Evolutionary conservation across 1,140 invertebrate genomes (phyloP), one percentile per base, ranked within the genome.

Genomic region (Cardiocondyla obscurior): DNA sequence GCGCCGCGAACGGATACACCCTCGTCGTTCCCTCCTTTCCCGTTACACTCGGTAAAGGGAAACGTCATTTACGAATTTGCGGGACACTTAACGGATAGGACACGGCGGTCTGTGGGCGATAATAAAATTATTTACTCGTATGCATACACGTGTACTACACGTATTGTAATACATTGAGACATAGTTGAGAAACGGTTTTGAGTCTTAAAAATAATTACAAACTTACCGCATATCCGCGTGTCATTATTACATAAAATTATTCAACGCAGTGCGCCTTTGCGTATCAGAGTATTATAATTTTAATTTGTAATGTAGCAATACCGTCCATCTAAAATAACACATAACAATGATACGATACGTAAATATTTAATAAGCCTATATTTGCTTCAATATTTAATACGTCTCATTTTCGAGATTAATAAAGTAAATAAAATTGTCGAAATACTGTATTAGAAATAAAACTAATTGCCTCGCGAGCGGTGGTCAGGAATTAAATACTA

Each of bases 1-100:
- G 22, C 16, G 28, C 6, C 65, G 82, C 25, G 55, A n/a, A 46
- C 25, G 67, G 51, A 83, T 84, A 72, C 74, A 77, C 28, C 39
- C 36, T 25, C 49, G 28, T 51, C n/a, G n/a, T n/a, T n/a, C 64
- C 67, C 81, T 30, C 62, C 44, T 44, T 86, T 84, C 25, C 72
- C 46, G 46, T 81, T 51, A 36, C 33, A 67, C 53, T 55, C 49
- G 30, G n/a, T 22, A 65, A 74, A 25, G 36, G 39, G 28, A 60
- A 65, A 33, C 19, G 10, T 1, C 8, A 16, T 46, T 44, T 46
- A 22, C 3, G 39, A 22, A 39, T 28, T 14, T 19, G 33, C 12
- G 19, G 16, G 3, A 10, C 0, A 55, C 30, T 46, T 3, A 16
- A 7, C 69, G n/a, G 16, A 73, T 16, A 8, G 7, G 10, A 57